Evolutionary conservation across 2,797 vertebrate genomes (phyloP).

Genomic region (Peromyscus aztecus): DNA sequence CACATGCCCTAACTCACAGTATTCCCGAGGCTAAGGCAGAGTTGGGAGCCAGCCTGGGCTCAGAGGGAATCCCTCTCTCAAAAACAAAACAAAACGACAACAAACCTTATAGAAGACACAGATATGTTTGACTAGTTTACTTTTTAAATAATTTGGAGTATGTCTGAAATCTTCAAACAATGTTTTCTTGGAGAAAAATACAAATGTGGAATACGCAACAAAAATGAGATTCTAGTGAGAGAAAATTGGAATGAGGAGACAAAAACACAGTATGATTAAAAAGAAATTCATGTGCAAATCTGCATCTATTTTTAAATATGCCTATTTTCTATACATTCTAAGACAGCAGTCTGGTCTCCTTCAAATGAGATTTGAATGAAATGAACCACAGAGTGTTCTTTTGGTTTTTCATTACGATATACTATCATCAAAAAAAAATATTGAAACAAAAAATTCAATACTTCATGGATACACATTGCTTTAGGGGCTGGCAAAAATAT

Average conservation of each 20-base stretch:
- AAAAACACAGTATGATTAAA: conserved; percentile 1
- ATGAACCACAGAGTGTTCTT: conserved; percentile 4
- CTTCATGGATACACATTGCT: conserved; percentile 11
- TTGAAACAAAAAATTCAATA: conserved; percentile 23
- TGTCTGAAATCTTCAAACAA: not conserved
- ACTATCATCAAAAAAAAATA: not conserved
- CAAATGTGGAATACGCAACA: not conserved
- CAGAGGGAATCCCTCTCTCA: not conserved
- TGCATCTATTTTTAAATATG: not conserved
- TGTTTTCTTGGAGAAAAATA: conserved; percentile 49
- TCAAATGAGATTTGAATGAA: conserved; percentile 5
- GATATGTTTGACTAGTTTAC: not conserved
- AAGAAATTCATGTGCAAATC: conserved; percentile 1
- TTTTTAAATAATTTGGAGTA: conserved; percentile 44
- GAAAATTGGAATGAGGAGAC: conserved; percentile 26
- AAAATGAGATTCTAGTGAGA: conserved; percentile 41
- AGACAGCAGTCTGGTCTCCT: not conserved
- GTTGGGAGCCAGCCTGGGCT: not conserved
- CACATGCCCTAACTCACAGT: no score
- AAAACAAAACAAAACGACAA: not conserved
- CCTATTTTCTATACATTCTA: conserved; percentile 35
- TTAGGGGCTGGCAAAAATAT: conserved; percentile 43
- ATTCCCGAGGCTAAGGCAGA: not conserved
- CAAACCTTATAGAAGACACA: not conserved
- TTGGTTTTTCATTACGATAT: conserved; percentile 13